Base-by-base conservation (phyloP, 2,797 vertebrate genomes). In the Protonibea diacanthus region DNA sequence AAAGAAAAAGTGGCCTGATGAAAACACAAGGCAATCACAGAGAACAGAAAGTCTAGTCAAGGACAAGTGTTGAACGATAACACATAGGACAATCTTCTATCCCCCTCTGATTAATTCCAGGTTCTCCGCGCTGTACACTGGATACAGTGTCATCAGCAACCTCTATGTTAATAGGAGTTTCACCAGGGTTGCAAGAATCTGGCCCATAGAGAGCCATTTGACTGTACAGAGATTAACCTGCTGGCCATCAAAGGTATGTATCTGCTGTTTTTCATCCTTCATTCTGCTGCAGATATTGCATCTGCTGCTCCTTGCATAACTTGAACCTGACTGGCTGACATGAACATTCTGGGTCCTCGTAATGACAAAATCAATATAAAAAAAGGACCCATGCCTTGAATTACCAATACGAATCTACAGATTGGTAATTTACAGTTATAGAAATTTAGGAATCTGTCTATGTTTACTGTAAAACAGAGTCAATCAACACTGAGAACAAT, bases 91-190 rank as follows among this genome's bases (percentile, higher is more conserved):
- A 89, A 89, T 91, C 79, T 88, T 87, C 90, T 90, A 89, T 92
- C 75, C 87, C 79, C 72, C 70, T 82, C 71, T 90, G 90, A 93
- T 94, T 93, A 93, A 93, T 92, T 89, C 79, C 80, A 87, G 86
- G 88, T 87, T 77, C 84, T 88, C 68, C n/a, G 12, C 44, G 72
- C 72, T 84, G 58, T 76, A 85, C 62, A 78, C 78, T 57, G 73
- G 77, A 78, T 85, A 76, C 64, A 80, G 79, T 90, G 88, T 89
- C 92, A 91, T 87, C 85, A 89, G 80, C 72, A 84, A 78, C 76
- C 88, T 90, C 86, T 69, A 83, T 89, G 88, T 86, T 93, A 93
- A 91, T 92, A 79, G 84, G 78, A 65, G 76, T 87, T 87, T 86
- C 65, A 78, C 65, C 68, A 25, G 75, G 84, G 68, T 81, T 84